Percentiles rank a stretch among this genome's conserved stretches.
Conservation (phyloP, 2,888 invertebrate genomes). For the Siphonodentalium dalli region DNA sequence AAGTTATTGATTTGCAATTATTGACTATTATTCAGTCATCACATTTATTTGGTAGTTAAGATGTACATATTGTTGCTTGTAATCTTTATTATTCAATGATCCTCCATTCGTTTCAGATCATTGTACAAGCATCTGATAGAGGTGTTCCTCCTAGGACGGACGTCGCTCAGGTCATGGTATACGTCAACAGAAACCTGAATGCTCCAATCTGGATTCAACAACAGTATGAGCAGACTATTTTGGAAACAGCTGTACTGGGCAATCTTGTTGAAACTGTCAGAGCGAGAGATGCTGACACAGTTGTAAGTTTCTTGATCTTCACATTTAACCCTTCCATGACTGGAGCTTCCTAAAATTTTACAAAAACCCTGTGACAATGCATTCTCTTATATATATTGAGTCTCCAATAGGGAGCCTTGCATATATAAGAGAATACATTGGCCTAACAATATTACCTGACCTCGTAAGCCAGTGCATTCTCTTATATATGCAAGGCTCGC, state of each 20-base stretch:
- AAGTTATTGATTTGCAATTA: too few relatives aligned
- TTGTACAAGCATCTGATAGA: constrained; percentile 51
- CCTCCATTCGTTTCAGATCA: constrained; percentile 33
- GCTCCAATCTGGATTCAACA: constrained; percentile 38
- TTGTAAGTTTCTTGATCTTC: constrained; percentile 72
- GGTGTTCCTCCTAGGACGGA: constrained; percentile 41
- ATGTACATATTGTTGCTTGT: background rate
- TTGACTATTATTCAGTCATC: too few relatives aligned
- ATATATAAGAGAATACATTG: too few relatives aligned
- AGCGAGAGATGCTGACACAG: constrained; percentile 48
- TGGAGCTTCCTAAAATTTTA: too few relatives aligned
- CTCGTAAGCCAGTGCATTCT: too few relatives aligned
- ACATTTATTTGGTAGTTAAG: too few relatives aligned
- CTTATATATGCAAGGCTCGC: too few relatives aligned
- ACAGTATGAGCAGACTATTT: constrained; percentile 34
- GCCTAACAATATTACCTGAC: too few relatives aligned
- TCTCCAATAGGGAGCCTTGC: too few relatives aligned
- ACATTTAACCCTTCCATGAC: too few relatives aligned
- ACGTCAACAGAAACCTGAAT: constrained; percentile 49
- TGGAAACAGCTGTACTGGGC: constrained; percentile 42
- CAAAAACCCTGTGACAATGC: too few relatives aligned
- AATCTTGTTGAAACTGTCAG: constrained; percentile 33
- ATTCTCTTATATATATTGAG: too few relatives aligned
- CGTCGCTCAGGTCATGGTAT: constrained; percentile 41
- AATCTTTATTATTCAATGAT: background rate